phyloP scores from a whole-genome alignment of 2,113 vertebrate genomes.

The Chamaea fasciata region DNA sequence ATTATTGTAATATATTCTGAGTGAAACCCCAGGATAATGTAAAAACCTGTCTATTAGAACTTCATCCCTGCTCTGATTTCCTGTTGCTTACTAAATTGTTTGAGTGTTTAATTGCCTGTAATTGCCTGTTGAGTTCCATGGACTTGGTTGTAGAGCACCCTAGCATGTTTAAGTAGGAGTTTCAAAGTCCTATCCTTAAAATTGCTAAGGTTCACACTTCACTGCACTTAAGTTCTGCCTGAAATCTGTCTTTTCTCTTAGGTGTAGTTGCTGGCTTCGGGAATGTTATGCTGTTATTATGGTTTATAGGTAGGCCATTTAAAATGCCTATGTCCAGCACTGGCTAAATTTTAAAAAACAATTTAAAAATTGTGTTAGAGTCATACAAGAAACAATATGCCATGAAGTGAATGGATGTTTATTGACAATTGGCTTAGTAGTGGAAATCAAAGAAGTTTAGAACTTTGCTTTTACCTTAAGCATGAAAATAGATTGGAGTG shows the following conservation, averaged over 20 bases:
- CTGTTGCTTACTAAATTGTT: neutral
- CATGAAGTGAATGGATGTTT: neutral
- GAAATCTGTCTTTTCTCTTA: neutral
- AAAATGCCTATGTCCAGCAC: neutral
- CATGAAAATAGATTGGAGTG: neutral
- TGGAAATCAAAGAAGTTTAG: neutral
- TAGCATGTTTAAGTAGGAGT: neutral
- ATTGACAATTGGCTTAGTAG: neutral
- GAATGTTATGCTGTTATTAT: neutral
- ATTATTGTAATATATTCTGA: neutral
- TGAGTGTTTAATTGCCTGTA: neutral
- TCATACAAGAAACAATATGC: neutral
- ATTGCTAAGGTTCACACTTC: neutral
- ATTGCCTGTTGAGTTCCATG: neutral
- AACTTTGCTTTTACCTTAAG: neutral
- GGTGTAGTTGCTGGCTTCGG: neutral
- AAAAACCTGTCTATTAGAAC: neutral
- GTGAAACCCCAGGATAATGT: neutral
- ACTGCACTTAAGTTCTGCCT: accelerated
- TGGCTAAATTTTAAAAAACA: neutral
- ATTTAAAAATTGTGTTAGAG: neutral
- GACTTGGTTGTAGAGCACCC: neutral
- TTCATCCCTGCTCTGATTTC: neutral
- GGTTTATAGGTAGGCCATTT: neutral
- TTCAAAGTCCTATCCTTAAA: neutral